These are phyloP conservation scores for Arenaria interpres DNA, from an alignment of 2,113 vertebrate species.

Conservation along the genomic window DNA sequence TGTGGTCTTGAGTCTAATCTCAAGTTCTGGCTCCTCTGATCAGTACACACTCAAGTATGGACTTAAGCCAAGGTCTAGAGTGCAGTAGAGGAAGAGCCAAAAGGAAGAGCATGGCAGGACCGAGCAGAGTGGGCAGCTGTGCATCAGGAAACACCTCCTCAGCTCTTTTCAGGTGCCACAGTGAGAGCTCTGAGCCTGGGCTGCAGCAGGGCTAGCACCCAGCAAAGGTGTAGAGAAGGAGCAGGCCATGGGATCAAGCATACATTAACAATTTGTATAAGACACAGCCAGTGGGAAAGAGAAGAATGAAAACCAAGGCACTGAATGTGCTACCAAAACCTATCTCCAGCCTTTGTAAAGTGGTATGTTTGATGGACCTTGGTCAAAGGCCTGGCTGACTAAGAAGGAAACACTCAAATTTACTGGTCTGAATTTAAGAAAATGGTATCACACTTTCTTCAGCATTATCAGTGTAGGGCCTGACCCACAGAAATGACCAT, in stretches of 20 bases:
- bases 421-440: neutral
- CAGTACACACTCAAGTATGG: neutral
- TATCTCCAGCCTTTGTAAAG: neutral
- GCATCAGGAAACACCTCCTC: neutral
- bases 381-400: neutral
- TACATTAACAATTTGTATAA: neutral
- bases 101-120: neutral
- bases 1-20: neutral
- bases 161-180: neutral
- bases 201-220: neutral
- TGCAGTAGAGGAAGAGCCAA: neutral
- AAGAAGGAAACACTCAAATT: neutral
- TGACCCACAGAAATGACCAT: neutral
- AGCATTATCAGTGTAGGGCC: neutral
- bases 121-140: neutral
- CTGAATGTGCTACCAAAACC: neutral
- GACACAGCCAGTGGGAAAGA: neutral
- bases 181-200: neutral
- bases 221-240: neutral
- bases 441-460: neutral
- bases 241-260: rapidly evolving
- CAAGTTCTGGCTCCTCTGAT: neutral
- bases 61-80: neutral
- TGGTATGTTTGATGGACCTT: neutral
- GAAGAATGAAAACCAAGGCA: neutral